Base-by-base conservation (phyloP, 2,113 vertebrate genomes). In the Gymnocephalus cernua region DNA sequence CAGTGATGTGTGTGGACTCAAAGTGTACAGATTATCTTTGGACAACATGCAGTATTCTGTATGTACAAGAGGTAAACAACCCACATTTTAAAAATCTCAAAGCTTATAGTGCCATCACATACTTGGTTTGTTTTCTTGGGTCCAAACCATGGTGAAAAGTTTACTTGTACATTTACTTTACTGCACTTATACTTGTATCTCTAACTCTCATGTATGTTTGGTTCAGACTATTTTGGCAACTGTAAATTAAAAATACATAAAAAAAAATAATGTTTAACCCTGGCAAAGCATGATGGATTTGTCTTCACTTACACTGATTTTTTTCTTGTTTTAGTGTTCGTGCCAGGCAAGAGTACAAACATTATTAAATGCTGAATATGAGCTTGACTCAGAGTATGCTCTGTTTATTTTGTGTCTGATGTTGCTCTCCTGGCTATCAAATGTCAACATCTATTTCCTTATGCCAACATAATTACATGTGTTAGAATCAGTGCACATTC, bases 401-500 rank as follows among this genome's bases (percentile, higher is more conserved):
- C 65, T 29, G 66, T 53, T 63, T 62, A 63, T 32, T 70, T 59
- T 32, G 25, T 45, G 23, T 21, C 23, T 69, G 50, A 54, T 56
- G 35, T n/a, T 23, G 21, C 25, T 32, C 7, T 44, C 7, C 14
- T 47, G 18, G 35, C 35, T 29, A 68, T 75, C 35, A 54, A 75
- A 81, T 61, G 63, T 74, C 23, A 62, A 64, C 63, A 67, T 61
- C 56, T 68, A 53, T 54, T 67, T 62, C 72, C 16, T 27, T 48
- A 38, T 47, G 47, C 48, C 64, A 75, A 27, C 27, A 69, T 19
- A 68, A 54, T 54, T 59, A 45, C 18, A 53, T 6, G 21, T 35
- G 61, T 35, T 10, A 62, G 48, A 56, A 41, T 51, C 45, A n/a
- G 65, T 21, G 7, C n/a, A 41, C 10, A 6, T 61, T 25, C 23